Evolutionary conservation across 53 echinoderm and acorn worm species (phyloP), one percentile per base, ranked within the genome.

Genomic region (Zoroaster sp.): DNA sequence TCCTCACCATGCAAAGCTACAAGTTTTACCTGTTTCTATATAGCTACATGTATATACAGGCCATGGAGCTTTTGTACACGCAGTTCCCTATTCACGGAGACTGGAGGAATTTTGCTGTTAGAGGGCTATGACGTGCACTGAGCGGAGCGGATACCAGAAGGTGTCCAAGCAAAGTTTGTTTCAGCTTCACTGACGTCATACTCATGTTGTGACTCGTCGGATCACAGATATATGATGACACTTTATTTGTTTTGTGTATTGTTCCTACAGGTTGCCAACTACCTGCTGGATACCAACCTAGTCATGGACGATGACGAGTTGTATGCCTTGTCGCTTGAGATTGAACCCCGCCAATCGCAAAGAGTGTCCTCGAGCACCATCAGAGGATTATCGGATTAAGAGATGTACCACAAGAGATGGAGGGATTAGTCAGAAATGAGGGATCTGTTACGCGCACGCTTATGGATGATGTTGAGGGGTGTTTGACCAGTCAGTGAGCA

Each of bases 271-370:
- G 95, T 97, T 35, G 94, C 91, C 35, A 89, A 77, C 78, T 97
- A 97, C 87, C 89, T 97, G 79, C 69, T 94, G 77, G 98, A 97
- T 42, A 94, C 89, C 69, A 92, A 92, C n/a, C 65, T 93, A 40
- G 96, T 97, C 66, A 95, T 97, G 95, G 98, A 97, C 74, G 97
- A 97, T 40, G 98, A 97, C 75, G 98, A 97, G 63, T 85, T 97
- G 83, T 97, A 97, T 45, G 98, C 95, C 80, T 78, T 96, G 66
- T 96, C 98, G 4, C 78, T 97, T 68, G 98, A 97, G 76, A 89
- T 97, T 9, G 98, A 97, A 41, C 98, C 98, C 15, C 72, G 98
- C 32, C 98, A 95, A 63, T 93, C 95, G 12, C 63, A 89, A 3
- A 89, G 94, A 68, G 87, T 88, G 65, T 75, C 94, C 17, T 93